Evolutionary conservation across 1,140 invertebrate genomes (phyloP).

Genomic region (Temnothorax nylanderi): DNA sequence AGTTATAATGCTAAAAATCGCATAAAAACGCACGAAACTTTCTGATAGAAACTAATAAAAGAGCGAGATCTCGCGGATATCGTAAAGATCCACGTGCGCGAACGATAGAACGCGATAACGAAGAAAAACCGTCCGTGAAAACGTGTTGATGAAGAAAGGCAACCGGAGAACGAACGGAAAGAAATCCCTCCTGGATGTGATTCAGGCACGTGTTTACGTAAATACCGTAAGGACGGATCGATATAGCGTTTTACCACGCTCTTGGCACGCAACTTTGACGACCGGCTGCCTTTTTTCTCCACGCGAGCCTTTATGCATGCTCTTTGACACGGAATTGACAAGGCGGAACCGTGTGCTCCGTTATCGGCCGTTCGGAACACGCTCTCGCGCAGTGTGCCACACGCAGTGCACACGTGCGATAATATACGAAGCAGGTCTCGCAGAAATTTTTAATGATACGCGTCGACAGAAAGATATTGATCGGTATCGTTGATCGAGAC

Average conservation of each 20-base stretch:
- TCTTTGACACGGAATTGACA: constrained; percentile 44
- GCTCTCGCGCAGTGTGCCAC: not conserved
- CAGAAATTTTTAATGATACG: constrained; percentile 39
- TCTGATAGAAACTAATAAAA: constrained; percentile 7
- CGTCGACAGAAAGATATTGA: not conserved
- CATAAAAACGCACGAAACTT: not conserved
- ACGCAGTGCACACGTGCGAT: not conserved
- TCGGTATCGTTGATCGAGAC: not conserved
- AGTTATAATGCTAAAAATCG: not conserved
- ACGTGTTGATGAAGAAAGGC: not conserved
- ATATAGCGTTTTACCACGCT: constrained; percentile 55
- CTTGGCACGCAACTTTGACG: constrained; percentile 64
- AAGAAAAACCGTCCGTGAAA: not conserved
- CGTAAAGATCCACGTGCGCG: constrained; percentile 12
- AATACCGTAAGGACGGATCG: constrained; percentile 39
- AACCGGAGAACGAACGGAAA: not conserved
- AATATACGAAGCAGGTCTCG: not conserved
- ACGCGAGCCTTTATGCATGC: not conserved
- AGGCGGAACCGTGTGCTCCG: constrained; percentile 20
- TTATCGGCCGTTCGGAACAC: constrained; percentile 10
- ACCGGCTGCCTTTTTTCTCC: constrained; percentile 50
- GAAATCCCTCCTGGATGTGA: not conserved
- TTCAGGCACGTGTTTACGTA: constrained; percentile 48
- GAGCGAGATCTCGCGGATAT: not conserved
- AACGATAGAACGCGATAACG: constrained; percentile 4